Percentiles rank a stretch among this genome's conserved stretches.
Conservation (phyloP, 2,888 invertebrate genomes). For the Noctua comes region DNA sequence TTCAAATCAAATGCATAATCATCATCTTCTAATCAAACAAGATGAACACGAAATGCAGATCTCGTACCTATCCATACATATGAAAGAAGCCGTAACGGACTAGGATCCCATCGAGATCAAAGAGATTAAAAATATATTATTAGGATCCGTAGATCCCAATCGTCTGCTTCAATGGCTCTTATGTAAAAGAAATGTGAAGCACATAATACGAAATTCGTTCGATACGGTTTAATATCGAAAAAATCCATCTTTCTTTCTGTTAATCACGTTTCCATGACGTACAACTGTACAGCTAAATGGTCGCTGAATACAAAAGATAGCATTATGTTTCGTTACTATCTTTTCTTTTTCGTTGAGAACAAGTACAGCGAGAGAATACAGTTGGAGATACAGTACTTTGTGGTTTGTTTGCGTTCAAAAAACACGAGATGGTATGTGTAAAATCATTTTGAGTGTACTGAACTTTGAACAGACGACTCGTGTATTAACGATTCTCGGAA, state of each 20-base stretch:
- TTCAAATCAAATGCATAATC: slow-evolving; percentile 21
- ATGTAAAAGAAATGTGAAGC: slow-evolving; percentile 57
- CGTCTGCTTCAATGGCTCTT: slow-evolving; percentile 56
- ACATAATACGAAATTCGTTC: slow-evolving; percentile 50
- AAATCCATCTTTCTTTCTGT: slow-evolving; percentile 56
- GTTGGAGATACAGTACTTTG: slow-evolving; percentile 20
- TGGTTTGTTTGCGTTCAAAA: slow-evolving; percentile 32
- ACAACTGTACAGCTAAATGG: slow-evolving; percentile 46
- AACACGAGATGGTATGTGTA: slow-evolving; percentile 26
- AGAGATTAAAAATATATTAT: slow-evolving; percentile 68
- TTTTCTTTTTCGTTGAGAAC: slow-evolving; percentile 38
- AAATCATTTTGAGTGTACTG: slow-evolving; percentile 2
- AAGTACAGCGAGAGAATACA: slow-evolving; percentile 23
- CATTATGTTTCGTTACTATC: slow-evolving; percentile 40
- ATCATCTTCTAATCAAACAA: slow-evolving; percentile 33
- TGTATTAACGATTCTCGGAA: neutral
- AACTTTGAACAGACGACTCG: neutral
- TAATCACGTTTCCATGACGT: slow-evolving; percentile 58
- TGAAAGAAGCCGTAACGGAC: slow-evolving; percentile 46
- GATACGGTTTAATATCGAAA: slow-evolving; percentile 60
- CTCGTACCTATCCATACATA: slow-evolving; percentile 36
- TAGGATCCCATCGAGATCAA: slow-evolving; percentile 59
- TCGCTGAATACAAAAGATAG: slow-evolving; percentile 56
- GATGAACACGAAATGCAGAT: slow-evolving; percentile 31
- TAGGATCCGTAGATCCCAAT: slow-evolving; percentile 62